Evolutionary conservation across 2,113 vertebrate species (phyloP).

Genomic region (Sciurus niger): DNA sequence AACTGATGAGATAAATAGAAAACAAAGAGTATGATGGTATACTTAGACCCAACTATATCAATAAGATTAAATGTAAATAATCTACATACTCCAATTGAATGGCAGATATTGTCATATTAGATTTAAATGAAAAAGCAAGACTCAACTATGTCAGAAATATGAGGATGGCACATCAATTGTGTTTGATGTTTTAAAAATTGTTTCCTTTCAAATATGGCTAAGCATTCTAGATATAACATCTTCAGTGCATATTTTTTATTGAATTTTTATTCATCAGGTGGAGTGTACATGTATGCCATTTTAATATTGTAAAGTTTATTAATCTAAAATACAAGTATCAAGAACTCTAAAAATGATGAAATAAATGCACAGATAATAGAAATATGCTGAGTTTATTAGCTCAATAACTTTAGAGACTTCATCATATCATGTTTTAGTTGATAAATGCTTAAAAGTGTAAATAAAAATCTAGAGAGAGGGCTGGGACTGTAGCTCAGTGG

Average conservation of each 20-base stretch:
- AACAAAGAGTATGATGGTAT: not conserved
- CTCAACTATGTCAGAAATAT: conserved; percentile 16
- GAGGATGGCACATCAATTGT: not conserved
- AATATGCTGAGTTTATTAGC: conserved; percentile 30
- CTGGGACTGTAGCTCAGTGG: no score
- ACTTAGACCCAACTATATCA: conserved; percentile 14
- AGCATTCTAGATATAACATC: conserved; percentile 19
- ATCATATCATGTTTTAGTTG: conserved; percentile 12
- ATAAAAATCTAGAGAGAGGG: not conserved
- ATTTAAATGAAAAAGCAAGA: conserved; percentile 42
- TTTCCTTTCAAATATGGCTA: conserved; percentile 64
- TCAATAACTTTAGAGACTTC: conserved; percentile 2
- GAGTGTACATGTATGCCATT: not conserved
- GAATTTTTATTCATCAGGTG: conserved; percentile 15
- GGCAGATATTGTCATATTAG: conserved; percentile 3
- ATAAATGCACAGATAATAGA: conserved; percentile 31
- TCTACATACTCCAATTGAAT: not conserved
- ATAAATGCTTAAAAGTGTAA: conserved; percentile 45
- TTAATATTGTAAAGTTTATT: conserved; percentile 34
- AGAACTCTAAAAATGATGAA: conserved; percentile 48
- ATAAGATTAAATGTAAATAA: conserved; percentile 29
- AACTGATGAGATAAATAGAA: conserved; percentile 56
- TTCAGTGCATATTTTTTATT: conserved; percentile 36
- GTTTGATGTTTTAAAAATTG: conserved; percentile 19
- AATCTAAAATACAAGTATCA: conserved; percentile 53